Evolutionary conservation across 1,140 invertebrate genomes (phyloP), one percentile per base, ranked within the genome.

Genomic region (Drosophila subobscura): DNA sequence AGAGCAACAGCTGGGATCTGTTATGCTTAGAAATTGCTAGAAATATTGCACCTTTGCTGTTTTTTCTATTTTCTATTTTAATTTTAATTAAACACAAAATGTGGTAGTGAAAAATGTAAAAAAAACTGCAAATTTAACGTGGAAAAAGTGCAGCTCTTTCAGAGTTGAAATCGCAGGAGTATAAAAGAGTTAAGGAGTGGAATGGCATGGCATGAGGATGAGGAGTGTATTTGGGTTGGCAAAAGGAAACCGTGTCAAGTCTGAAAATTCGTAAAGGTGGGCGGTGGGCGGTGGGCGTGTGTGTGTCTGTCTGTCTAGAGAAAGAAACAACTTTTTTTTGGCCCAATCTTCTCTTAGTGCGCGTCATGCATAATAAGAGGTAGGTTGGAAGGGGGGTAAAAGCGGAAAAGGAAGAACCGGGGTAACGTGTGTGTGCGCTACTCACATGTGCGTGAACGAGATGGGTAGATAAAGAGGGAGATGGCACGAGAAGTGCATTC

Each of bases 211-310:
- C 16, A 20, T 46, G 54, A 7, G 44, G 41, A 41, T 14, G 33
- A n/a, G 42, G 14, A 12, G 8, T 40, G 20, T 16, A 27, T 20
- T 25, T 27, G 0, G 45, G 47, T 22, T 49, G 56, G 41, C 40
- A 71, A 76, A 80, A 81, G 75, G 55, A 83, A 85, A 85, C 70
- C 68, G 66, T 86, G 81, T 86, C 83, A 86, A 86, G 68, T 81
- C 74, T 63, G 57, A 70, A 85, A 86, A 70, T 81, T 77, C 63
- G 63, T 77, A 72, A 65, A 78, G 75, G 79, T 74, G 70, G 59
- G 53, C 53, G 46, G 49, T 22, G 20, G 42, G 55, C 46, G 22
- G 45, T 8, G 29, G 57, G 47, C 59, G 66, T 54, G 65, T 70
- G 65, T 29, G 10, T 54, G 29, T 50, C 8, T 42, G 47, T 20